phyloP scores from a whole-genome alignment of 2,888 invertebrate genomes.

The Heliothis peltigera region DNA sequence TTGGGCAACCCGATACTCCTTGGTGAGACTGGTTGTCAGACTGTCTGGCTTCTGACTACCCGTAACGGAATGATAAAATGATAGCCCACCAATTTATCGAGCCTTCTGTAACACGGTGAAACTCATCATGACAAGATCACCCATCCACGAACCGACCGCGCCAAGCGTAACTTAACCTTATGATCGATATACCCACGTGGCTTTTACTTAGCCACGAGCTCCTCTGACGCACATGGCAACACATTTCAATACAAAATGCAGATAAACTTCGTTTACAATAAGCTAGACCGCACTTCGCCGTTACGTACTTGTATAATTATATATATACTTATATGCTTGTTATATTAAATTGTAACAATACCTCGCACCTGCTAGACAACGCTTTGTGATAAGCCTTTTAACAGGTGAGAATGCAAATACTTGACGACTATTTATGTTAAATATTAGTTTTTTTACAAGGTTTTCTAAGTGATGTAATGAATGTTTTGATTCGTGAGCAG shows the following conservation, averaged over 20 bases:
- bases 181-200: no score
- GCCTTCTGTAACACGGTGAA: no score
- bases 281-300: constrained; percentile 6
- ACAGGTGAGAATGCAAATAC: constrained; percentile 44
- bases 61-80: no score
- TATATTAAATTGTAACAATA: constrained; percentile 33
- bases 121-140: no score
- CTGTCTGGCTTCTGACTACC: no score
- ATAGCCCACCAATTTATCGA: no score
- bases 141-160: no score
- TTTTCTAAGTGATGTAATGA: constrained; percentile 32
- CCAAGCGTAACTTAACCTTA: no score
- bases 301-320: constrained; percentile 1
- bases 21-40: no score
- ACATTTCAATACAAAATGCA: constrained; percentile 14
- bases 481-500: constrained; percentile 20
- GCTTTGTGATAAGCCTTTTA: constrained; percentile 35
- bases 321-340: no score
- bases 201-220: no score
- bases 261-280: constrained; percentile 16
- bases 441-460: constrained; percentile 25
- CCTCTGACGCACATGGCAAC: constrained; percentile 25
- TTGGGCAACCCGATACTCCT: no score
- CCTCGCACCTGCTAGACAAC: constrained; percentile 49
- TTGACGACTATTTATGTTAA: constrained; percentile 23